Evolutionary conservation across 2,888 invertebrate species (phyloP), one percentile per base, ranked within the genome.

Genomic region (Anthophora plumipes): DNA sequence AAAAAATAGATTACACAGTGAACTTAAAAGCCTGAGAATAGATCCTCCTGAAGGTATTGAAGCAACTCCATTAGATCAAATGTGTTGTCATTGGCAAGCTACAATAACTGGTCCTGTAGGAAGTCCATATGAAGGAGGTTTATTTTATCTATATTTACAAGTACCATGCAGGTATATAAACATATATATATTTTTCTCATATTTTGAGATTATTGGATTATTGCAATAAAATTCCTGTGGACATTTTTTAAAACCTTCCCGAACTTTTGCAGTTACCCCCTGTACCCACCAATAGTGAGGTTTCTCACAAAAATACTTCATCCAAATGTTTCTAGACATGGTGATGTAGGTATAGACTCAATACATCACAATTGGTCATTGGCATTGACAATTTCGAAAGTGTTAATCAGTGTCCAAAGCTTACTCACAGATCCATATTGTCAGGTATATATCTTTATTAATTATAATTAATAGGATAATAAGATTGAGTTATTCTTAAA

Each of bases 311-410:
- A 97, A 93, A 97, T 99, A 88, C 95, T 98, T 90, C 99, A 99
- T 94, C 98, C 98, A 8, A 99, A 99, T 94, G 97, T 99, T 72
- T 98, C 98, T 4, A 95, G 98, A 0, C 98, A 99, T 93, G 98
- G 98, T 3, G 98, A 98, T 94, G 98, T 99, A 64, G 98, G 99
- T 77, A 97, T 99, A 84, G 98, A 99, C 94, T 98, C 98, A 12
- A 98, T 99, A 88, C 97, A 98, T 90, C 97, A 98, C 94, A 99
- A 99, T 94, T 99, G 98, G 98, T 98, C 98, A n/a, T 94, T 98
- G 80, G 98, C 98, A 0, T 94, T 98, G 83, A 98, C 98, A 55
- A 96, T 98, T 91, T 97, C 97, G 85, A 98, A 98, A 92, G 96
- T 98, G 77, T 95, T 98, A 87, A 96, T 98, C 80, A 98, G 97